Conservation (phyloP, 2,113 vertebrate species). For the Microtus ochrogaster region DNA sequence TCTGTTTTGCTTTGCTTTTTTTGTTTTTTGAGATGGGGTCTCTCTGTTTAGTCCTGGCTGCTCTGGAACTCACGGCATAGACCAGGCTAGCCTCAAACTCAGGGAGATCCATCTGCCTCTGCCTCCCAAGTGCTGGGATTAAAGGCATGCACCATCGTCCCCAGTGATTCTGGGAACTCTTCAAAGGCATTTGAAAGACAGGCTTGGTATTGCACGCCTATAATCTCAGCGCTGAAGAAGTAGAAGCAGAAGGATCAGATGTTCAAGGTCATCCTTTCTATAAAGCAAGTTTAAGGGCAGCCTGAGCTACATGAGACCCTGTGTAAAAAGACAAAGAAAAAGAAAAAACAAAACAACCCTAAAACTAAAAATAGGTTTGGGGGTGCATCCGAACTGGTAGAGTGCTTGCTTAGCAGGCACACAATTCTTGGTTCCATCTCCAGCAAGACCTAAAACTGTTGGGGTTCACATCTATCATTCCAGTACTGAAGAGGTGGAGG, state of each 20-base stretch:
- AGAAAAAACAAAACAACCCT: background rate
- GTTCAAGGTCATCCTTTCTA: background rate
- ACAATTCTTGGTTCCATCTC: background rate
- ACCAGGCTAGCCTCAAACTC: background rate
- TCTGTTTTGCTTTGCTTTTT: background rate
- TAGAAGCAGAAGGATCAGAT: background rate
- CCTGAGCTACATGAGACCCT: background rate
- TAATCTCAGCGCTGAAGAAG: background rate
- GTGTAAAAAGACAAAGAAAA: background rate
- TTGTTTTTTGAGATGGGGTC: background rate
- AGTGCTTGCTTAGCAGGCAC: background rate
- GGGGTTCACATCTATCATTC: background rate
- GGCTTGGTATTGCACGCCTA: accelerated
- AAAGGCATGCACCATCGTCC: accelerated
- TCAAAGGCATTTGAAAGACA: background rate
- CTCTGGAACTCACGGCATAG: background rate
- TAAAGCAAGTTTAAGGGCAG: background rate
- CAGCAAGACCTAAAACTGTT: background rate
- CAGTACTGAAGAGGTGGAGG: background rate
- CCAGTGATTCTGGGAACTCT: too few relatives aligned
- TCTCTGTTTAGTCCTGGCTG: background rate
- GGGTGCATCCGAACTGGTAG: background rate
- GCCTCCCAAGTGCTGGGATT: background rate
- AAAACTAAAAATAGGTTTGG: background rate
- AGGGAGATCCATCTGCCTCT: background rate